Evolutionary conservation across 2,113 vertebrate species (phyloP), one percentile per base, ranked within the genome.

Genomic region (Varanus salvator): DNA sequence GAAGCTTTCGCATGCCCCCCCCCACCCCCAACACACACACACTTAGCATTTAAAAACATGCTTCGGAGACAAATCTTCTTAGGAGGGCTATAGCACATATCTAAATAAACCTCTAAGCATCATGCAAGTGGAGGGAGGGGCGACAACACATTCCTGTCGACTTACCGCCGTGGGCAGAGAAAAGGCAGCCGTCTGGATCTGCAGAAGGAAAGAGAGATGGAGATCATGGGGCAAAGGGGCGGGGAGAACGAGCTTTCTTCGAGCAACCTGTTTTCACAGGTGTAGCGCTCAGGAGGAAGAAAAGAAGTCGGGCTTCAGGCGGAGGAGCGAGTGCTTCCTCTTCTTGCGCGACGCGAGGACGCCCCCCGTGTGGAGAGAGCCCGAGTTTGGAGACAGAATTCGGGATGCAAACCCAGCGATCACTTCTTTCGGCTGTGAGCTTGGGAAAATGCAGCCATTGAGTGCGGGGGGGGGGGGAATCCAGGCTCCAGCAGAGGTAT

Each of bases 91-190:
- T 0, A 34, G 90, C 44, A 12, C 92, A 78, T 88, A 90, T 92
- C 85, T 52, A 12, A 93, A 90, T 82, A 0, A 54, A 0, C 85
- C 87, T 89, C 91, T 88, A 48, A 0, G 0, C 77, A 68, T 31
- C 92, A 93, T 93, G 94, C 94, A 90, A 82, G 27, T 83, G 52
- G 83, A 52, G 64, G 91, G 85, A 92, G 83, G 91, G 77, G 29
- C 77, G 19, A 8, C 8, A 50, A 50, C 27, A 23, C 44, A 54
- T 38, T 80, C 90, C 77, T 8, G 89, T 14, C 81, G 92, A 97
- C 97, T 97, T 87, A 97, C 97, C 93, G 91, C 93, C 95, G 91
- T 52, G 85, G 92, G 94, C 93, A 91, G 93, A 89, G 91, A 87
- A 92, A 91, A 50, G 93, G 91, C 94, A 88, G 89, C 64, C 92